Evolutionary conservation across 1,140 invertebrate species (phyloP), one percentile per base, ranked within the genome.

Genomic region (Heliconius himera): DNA sequence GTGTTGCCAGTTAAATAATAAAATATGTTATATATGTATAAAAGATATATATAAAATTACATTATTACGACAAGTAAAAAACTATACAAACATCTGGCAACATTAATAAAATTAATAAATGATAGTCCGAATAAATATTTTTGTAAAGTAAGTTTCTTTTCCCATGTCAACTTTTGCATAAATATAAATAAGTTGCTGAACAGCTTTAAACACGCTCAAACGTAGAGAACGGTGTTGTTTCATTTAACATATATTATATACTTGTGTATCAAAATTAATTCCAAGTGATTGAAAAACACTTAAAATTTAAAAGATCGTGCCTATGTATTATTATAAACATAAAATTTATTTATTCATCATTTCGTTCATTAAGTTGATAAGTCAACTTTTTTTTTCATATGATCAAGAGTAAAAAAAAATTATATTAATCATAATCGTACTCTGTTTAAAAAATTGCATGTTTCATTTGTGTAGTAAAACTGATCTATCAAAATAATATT

Each of bases 141-240:
- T 81, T 82, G 81, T 81, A 78, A 49, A 80, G 46, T 16, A 38
- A 76, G 66, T 74, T 70, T 81, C 26, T 8, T 29, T n/a, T 66
- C 22, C 29, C 26, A 74, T 77, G 76, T 80, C 77, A 78, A 29
- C 20, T 41, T 81, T 76, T 78, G 70, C 26, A 66, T 75, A 76
- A 26, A 79, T 81, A 73, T 78, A 85, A 77, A 83, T 82, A 83
- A 66, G 70, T 73, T 76, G 82, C 72, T 76, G 77, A 77, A 82
- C 87, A 88, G 87, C 88, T 90, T 90, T 89, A 90, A 90, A 85
- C 60, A 82, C 84, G 86, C 85, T 88, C 87, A 88, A 90, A 90
- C 71, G 76, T 51, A 81, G 78, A 81, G 78, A 87, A 82, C 79
- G 77, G 80, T 81, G 70, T 83, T 77, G 78, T 84, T 84, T 82